Evolutionary conservation across 1,140 invertebrate genomes (phyloP).

Genomic region (Portunus trituberculatus): DNA sequence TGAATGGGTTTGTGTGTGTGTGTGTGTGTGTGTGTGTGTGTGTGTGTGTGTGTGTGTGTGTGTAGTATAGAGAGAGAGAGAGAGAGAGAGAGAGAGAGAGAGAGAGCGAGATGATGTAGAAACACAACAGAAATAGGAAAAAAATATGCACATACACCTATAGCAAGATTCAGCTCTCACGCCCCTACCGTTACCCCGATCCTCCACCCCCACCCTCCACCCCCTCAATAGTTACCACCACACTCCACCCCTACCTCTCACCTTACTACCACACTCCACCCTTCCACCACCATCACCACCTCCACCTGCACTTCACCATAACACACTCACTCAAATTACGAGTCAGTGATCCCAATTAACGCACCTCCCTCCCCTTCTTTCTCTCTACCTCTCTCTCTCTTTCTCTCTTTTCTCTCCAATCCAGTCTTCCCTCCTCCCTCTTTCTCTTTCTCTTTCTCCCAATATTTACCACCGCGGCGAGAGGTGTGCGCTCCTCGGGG

Average conservation of each 20-base stretch:
- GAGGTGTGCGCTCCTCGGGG: background rate
- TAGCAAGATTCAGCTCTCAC: too few relatives aligned
- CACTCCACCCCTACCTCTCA: background rate
- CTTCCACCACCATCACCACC: background rate
- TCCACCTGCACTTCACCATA: background rate
- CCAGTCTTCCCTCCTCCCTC: background rate
- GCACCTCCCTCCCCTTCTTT: background rate
- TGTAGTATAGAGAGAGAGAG: too few relatives aligned
- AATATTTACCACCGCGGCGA: background rate
- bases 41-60: too few relatives aligned
- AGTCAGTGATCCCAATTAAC: conserved; percentile 1
- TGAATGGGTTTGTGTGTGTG: too few relatives aligned
- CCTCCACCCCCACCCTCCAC: too few relatives aligned
- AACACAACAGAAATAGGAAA: background rate
- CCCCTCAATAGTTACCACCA: background rate
- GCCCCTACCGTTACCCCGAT: too few relatives aligned
- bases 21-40: too few relatives aligned
- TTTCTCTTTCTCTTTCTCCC: conserved; percentile 20
- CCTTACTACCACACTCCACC: background rate
- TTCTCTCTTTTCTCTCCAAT: background rate
- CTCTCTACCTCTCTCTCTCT: background rate
- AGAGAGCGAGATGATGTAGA: background rate
- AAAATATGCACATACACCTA: background rate
- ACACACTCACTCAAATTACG: background rate
- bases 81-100: background rate